phyloP scores from a whole-genome alignment of 1,140 invertebrate species.

The Cotesia typhae region DNA sequence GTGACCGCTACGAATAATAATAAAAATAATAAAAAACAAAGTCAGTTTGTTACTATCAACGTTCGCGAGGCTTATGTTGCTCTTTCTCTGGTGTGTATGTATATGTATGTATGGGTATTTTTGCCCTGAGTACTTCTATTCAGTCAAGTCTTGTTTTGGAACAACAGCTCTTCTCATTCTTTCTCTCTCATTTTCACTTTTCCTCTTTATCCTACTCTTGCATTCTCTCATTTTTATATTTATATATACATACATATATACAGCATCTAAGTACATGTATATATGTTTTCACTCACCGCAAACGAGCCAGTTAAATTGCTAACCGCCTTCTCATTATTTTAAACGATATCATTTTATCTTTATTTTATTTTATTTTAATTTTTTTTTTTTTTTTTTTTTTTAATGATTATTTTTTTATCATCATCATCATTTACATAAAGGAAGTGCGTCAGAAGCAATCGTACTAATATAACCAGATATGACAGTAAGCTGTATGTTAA shows the following conservation, averaged over 20 bases:
- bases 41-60: constrained; percentile 18
- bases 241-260: not conserved
- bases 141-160: constrained; percentile 23
- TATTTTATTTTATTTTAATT: too few relatives aligned
- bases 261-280: not conserved
- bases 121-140: constrained; percentile 5
- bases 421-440: too few relatives aligned
- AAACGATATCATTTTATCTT: not conserved
- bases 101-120: constrained; percentile 10
- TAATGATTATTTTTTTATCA: too few relatives aligned
- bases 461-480: too few relatives aligned
- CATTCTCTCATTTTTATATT: constrained; percentile 2
- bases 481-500: too few relatives aligned
- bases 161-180: constrained; percentile 18
- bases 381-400: too few relatives aligned
- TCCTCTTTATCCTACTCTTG: not conserved
- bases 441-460: too few relatives aligned
- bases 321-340: constrained; percentile 2
- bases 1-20: constrained; percentile 29
- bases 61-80: not conserved
- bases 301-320: constrained; percentile 1
- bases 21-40: constrained; percentile 27
- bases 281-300: not conserved
- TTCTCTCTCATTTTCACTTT: constrained; percentile 11
- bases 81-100: constrained; percentile 10